Evolutionary conservation across 2,888 invertebrate genomes (phyloP).

Genomic region (Protodeltote pygarga): DNA sequence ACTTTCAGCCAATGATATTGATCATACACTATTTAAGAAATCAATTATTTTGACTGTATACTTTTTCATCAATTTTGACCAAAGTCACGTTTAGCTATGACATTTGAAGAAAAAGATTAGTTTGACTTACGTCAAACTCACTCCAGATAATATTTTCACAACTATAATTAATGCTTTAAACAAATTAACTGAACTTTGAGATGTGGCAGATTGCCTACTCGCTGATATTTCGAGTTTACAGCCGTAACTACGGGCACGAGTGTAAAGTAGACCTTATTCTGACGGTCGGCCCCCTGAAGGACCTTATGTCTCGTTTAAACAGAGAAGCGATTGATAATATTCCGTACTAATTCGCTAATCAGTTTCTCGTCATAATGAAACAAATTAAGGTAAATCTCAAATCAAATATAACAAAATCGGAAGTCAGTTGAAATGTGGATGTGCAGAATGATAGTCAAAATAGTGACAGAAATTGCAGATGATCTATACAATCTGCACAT

Average conservation of each 20-base stretch:
- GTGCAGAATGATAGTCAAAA: slow-evolving; percentile 71
- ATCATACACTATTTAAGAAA: neutral
- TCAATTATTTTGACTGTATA: slow-evolving; percentile 9
- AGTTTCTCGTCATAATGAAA: slow-evolving; percentile 45
- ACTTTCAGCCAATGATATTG: too few relatives aligned
- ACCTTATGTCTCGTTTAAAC: slow-evolving; percentile 64
- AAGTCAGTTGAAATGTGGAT: slow-evolving; percentile 72
- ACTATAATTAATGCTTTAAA: slow-evolving; percentile 38
- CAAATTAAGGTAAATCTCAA: slow-evolving; percentile 26
- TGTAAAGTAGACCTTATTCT: slow-evolving; percentile 79
- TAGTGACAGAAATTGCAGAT: slow-evolving; percentile 69
- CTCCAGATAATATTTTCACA: slow-evolving; percentile 21
- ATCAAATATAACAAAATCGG: slow-evolving; percentile 21
- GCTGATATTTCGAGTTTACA: slow-evolving; percentile 73
- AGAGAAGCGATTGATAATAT: slow-evolving; percentile 50
- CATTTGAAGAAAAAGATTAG: slow-evolving; percentile 9
- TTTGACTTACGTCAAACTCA: slow-evolving; percentile 48
- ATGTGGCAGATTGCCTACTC: slow-evolving; percentile 85
- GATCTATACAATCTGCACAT: slow-evolving; percentile 73
- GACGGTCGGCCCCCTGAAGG: slow-evolving; percentile 70
- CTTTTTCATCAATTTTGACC: slow-evolving; percentile 5
- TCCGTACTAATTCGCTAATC: slow-evolving; percentile 32
- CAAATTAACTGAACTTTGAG: slow-evolving; percentile 51
- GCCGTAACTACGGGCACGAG: slow-evolving; percentile 72
- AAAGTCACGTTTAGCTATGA: neutral